These are phyloP conservation scores for Ctenoplectra terminalis DNA, from an alignment of 1,140 invertebrate species.

Conservation along the genomic window DNA sequence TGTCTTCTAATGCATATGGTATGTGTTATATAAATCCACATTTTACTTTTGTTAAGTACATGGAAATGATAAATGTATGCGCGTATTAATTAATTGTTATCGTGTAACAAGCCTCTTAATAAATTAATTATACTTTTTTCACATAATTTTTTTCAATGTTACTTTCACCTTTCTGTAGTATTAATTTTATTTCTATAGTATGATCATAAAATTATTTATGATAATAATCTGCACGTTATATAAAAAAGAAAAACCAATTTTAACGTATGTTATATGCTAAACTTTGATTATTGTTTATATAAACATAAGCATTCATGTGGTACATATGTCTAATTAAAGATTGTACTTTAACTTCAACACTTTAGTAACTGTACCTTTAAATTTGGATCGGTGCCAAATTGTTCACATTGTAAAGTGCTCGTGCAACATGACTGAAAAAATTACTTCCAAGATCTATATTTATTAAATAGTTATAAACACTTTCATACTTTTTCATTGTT, in stretches of 20 bases:
- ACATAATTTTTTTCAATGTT: constrained; percentile 13
- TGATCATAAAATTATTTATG: background rate
- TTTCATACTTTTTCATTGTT: background rate
- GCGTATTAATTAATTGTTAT: constrained; percentile 29
- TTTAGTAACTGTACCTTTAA: constrained; percentile 25
- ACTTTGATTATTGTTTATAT: background rate
- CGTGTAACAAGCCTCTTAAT: constrained; percentile 17
- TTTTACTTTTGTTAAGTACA: background rate
- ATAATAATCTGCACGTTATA: background rate
- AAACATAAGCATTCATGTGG: background rate
- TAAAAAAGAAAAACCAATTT: background rate
- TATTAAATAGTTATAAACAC: background rate
- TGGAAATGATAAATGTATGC: constrained; percentile 11
- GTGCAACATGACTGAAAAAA: constrained; percentile 26
- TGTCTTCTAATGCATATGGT: background rate
- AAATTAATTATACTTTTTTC: constrained; percentile 28
- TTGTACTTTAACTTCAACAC: constrained; percentile 22
- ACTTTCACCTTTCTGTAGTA: constrained; percentile 14
- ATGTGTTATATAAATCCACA: background rate
- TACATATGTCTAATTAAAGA: constrained; percentile 19
- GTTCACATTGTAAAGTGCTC: constrained; percentile 50
- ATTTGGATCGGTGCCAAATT: constrained; percentile 64
- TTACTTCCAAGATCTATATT: background rate
- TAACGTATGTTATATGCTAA: background rate
- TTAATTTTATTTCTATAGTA: background rate